Evolutionary conservation across 2,888 invertebrate genomes (phyloP).

Genomic region (Acholoe squamosa): DNA sequence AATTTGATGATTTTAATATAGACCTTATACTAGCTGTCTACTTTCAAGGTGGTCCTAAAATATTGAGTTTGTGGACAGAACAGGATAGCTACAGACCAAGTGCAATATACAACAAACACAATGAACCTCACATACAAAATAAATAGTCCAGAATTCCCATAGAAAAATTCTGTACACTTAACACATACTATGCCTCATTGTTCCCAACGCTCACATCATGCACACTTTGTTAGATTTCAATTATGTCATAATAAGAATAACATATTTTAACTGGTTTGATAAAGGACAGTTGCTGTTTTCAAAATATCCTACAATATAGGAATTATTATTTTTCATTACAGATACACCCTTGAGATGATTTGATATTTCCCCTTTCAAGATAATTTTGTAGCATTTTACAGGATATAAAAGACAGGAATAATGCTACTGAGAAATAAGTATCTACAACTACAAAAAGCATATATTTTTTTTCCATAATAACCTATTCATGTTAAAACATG

Average conservation of each 20-base stretch:
- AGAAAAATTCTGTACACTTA: constrained; percentile 13
- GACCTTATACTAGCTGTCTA: neutral
- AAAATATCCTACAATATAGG: neutral
- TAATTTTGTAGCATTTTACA: neutral
- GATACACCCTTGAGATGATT: neutral
- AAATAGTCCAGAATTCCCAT: constrained; percentile 42
- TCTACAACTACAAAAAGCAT: neutral
- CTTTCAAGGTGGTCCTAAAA: neutral
- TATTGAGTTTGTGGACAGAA: neutral
- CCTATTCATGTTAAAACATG: constrained; percentile 17
- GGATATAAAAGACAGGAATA: neutral
- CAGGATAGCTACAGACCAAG: constrained; percentile 17
- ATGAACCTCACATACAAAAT: constrained; percentile 44
- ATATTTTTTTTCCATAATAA: constrained; percentile 13
- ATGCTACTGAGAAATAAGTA: neutral
- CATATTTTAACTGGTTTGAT: too few relatives aligned
- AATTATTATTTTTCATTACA: neutral
- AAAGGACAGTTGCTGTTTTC: too few relatives aligned
- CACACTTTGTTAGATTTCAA: neutral
- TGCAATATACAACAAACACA: constrained; percentile 34
- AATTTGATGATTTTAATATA: neutral
- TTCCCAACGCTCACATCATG: neutral
- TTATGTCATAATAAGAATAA: too few relatives aligned
- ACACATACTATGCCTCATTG: neutral
- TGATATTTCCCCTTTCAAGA: neutral